Percentiles rank a stretch among this genome's conserved stretches.
Evolutionary conservation across 2,888 invertebrate genomes (phyloP).

Genomic region (Miltochrista miniata): DNA sequence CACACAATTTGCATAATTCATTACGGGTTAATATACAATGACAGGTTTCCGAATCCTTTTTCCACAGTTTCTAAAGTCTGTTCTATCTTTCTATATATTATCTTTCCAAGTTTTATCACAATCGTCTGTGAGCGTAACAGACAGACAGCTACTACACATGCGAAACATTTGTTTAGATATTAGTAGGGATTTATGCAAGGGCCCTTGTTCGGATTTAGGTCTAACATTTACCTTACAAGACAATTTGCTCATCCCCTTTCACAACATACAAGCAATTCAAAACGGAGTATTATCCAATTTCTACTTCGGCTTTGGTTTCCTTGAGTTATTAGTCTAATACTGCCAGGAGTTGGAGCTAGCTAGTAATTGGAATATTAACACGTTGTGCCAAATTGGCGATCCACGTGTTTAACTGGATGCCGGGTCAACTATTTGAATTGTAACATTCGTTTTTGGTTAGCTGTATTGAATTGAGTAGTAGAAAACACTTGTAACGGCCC

Average conservation of each 20-base stretch:
- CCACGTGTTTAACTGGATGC: slow-evolving; percentile 21
- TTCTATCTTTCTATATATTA: too few relatives aligned
- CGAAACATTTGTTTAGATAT: too few relatives aligned
- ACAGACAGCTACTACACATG: too few relatives aligned
- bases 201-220: not conserved
- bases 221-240: not conserved
- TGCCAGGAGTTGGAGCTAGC: slow-evolving; percentile 6
- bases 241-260: slow-evolving; percentile 3
- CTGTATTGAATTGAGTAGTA: not conserved
- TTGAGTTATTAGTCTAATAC: slow-evolving; percentile 38
- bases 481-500: too few relatives aligned
- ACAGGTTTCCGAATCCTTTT: too few relatives aligned
- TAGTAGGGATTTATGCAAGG: too few relatives aligned
- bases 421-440: slow-evolving; percentile 8
- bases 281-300: slow-evolving; percentile 14
- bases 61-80: too few relatives aligned
- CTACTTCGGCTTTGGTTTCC: slow-evolving; percentile 17
- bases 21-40: too few relatives aligned
- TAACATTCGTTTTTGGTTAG: not conserved
- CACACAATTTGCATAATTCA: too few relatives aligned
- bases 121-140: too few relatives aligned
- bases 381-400: slow-evolving; percentile 18
- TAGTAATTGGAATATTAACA: slow-evolving; percentile 6
- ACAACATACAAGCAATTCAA: slow-evolving; percentile 13
- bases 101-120: too few relatives aligned